Evolutionary conservation across 1,140 invertebrate species (phyloP).

Genomic region (Bombus confusus): DNA sequence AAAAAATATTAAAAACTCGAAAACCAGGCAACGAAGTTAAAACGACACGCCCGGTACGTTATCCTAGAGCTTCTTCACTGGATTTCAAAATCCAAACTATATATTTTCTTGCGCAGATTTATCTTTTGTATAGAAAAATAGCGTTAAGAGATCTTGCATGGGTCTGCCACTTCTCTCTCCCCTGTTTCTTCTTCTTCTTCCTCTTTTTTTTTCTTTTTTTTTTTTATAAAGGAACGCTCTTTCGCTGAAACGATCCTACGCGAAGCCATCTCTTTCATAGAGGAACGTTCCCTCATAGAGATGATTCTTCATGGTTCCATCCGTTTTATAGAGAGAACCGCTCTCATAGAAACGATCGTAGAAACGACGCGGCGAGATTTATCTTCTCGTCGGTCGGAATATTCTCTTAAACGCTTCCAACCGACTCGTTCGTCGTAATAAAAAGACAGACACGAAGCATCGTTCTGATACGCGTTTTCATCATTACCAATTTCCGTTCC

Average conservation of each 20-base stretch:
- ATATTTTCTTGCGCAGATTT: background rate
- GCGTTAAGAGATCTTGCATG: background rate
- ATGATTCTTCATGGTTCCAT: conserved; percentile 19
- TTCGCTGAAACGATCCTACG: background rate
- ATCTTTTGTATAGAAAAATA: conserved; percentile 3
- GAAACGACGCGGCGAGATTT: conserved; percentile 3
- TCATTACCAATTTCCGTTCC: background rate
- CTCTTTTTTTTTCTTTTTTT: no score
- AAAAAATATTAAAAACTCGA: background rate
- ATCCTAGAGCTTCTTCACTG: background rate
- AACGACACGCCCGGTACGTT: background rate
- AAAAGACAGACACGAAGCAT: conserved; percentile 3
- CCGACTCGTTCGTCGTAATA: background rate
- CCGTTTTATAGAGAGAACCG: background rate
- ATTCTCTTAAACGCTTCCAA: conserved; percentile 8
- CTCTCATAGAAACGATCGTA: background rate
- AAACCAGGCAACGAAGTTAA: background rate
- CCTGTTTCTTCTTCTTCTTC: background rate
- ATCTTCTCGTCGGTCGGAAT: background rate
- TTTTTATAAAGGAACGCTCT: background rate
- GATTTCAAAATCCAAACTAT: background rate
- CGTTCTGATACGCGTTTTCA: no score
- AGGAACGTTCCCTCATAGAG: background rate
- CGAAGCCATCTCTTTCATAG: background rate
- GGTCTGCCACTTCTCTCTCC: background rate